These are phyloP conservation scores for Rhogogaster chlorosoma DNA, from an alignment of 2,888 invertebrate species.

Conservation along the genomic window DNA sequence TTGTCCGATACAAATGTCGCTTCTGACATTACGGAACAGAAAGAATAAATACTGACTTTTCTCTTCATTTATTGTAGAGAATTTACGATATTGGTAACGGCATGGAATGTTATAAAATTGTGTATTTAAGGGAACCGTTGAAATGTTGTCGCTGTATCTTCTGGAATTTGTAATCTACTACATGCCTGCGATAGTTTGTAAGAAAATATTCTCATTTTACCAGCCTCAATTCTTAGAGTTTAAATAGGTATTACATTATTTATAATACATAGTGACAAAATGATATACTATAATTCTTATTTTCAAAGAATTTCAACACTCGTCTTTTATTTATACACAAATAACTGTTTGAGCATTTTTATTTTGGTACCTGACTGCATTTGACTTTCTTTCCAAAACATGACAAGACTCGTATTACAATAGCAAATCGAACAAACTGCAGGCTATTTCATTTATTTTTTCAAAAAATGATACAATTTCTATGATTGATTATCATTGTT, in stretches of 20 bases:
- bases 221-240: neutral
- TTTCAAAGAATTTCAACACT: neutral
- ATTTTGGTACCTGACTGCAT: slow-evolving; percentile 33
- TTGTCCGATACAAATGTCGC: slow-evolving; percentile 18
- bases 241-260: neutral
- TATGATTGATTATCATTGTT: slow-evolving; percentile 1
- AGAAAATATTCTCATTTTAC: slow-evolving; percentile 13
- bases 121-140: neutral
- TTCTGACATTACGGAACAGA: neutral
- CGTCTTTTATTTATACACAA: neutral
- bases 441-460: neutral
- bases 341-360: neutral
- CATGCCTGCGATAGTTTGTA: neutral
- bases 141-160: neutral
- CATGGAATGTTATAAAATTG: neutral
- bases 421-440: neutral
- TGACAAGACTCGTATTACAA: neutral
- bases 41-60: slow-evolving; percentile 8
- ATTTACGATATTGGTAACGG: neutral
- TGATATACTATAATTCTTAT: neutral
- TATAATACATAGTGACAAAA: slow-evolving; percentile 18
- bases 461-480: neutral
- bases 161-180: neutral
- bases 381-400: neutral
- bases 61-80: slow-evolving; percentile 1